Percentiles rank a stretch among this genome's conserved stretches.
Conservation (phyloP, 2,113 vertebrate species). For the Athene noctua region DNA sequence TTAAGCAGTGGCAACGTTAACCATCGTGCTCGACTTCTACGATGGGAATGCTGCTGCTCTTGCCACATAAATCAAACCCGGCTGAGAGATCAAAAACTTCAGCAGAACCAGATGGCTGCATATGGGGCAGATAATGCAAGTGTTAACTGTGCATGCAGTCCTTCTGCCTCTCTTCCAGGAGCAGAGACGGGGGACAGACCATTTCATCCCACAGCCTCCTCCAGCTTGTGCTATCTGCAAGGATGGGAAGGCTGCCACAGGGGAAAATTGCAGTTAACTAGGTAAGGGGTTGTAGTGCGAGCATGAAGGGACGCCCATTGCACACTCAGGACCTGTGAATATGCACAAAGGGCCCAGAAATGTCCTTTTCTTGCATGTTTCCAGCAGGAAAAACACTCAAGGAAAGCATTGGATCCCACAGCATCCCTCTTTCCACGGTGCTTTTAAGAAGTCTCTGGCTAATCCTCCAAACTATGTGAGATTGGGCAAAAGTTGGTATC, state of each 20-base stretch:
- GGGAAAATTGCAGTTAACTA: background rate
- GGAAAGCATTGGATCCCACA: background rate
- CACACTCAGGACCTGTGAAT: background rate
- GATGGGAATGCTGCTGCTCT: background rate
- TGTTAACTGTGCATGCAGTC: background rate
- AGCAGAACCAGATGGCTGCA: conserved; percentile 67
- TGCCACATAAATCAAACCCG: conserved; percentile 58
- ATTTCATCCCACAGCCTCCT: background rate
- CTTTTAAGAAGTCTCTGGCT: background rate
- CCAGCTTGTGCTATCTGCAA: background rate
- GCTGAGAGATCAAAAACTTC: conserved; percentile 53
- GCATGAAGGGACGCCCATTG: background rate
- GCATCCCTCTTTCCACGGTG: background rate
- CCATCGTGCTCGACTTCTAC: background rate
- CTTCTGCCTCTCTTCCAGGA: conserved; percentile 2
- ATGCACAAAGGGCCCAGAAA: background rate
- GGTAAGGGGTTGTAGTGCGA: fast-evolving
- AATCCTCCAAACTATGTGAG: background rate
- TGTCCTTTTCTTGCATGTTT: background rate
- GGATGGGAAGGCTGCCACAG: background rate
- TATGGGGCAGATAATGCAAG: conserved; percentile 18
- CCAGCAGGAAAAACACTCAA: background rate
- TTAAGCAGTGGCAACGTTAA: conserved; percentile 36
- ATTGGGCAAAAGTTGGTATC: background rate
- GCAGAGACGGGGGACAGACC: background rate